Conservation (phyloP, 2,797 vertebrate species). For the Hippocampus kuda region DNA sequence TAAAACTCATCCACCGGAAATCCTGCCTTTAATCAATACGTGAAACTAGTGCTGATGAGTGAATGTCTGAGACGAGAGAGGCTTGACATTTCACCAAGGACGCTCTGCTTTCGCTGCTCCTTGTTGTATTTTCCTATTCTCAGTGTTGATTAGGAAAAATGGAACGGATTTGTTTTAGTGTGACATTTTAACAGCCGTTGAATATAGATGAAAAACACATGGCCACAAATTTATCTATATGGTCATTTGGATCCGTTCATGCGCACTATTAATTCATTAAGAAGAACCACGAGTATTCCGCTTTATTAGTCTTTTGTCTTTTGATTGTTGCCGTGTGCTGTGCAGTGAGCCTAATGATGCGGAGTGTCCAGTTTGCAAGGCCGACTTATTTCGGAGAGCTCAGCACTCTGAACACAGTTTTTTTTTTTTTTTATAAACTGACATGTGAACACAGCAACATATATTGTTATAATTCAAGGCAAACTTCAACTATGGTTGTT, state of each 20-base stretch:
- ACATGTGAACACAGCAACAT: conserved; percentile 19
- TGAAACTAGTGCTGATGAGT: conserved; percentile 92
- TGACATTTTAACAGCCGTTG: conserved; percentile 14
- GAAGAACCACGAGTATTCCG: not conserved
- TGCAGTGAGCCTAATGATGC: not conserved
- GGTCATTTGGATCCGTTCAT: conserved; percentile 17
- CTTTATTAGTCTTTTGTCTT: not conserved
- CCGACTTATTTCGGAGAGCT: conserved; percentile 21
- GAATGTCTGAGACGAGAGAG: conserved; percentile 59
- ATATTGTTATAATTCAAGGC: conserved; percentile 20
- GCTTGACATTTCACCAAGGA: conserved; percentile 58
- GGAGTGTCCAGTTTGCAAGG: conserved; percentile 20
- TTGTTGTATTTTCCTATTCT: conserved; percentile 4
- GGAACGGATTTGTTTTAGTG: conserved; percentile 1
- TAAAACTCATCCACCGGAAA: conserved; percentile 64
- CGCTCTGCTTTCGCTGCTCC: conserved; percentile 17
- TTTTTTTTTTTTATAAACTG: not conserved
- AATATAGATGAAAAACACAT: conserved; percentile 5
- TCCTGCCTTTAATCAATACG: conserved; percentile 72
- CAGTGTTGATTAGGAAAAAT: conserved; percentile 15
- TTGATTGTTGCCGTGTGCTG: not conserved
- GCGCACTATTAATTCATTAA: conserved; percentile 38
- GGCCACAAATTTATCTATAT: conserved; percentile 10
- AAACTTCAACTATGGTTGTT: conserved; percentile 11
- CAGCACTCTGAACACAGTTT: conserved; percentile 11